Evolutionary conservation across 2,888 invertebrate species (phyloP).

Genomic region (Ernsta delagoae): DNA sequence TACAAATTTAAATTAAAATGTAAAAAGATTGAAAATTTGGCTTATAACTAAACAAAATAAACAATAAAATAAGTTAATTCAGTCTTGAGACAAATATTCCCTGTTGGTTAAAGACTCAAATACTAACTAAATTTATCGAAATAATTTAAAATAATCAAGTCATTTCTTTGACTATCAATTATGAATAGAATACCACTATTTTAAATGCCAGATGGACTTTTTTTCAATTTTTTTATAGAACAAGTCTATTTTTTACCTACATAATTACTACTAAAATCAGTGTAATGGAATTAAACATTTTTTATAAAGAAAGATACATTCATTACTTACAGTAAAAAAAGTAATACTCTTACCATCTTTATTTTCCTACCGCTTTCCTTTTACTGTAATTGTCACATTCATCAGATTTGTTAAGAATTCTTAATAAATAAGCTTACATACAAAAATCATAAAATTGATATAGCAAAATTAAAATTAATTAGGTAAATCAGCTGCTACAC

Average conservation of each 20-base stretch:
- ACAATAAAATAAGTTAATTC: conserved; percentile 19
- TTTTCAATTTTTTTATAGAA: too few relatives aligned
- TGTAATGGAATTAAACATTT: too few relatives aligned
- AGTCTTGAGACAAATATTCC: conserved; percentile 29
- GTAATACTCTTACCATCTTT: not conserved
- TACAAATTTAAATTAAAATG: not conserved
- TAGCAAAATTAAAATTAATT: conserved; percentile 15
- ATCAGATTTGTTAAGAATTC: not conserved
- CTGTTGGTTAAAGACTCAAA: conserved; percentile 3
- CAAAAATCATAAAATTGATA: conserved; percentile 15
- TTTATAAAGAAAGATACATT: too few relatives aligned
- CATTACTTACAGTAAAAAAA: too few relatives aligned
- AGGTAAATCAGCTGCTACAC: conserved; percentile 1
- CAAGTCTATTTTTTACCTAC: too few relatives aligned
- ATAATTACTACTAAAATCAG: too few relatives aligned
- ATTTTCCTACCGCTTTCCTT: too few relatives aligned
- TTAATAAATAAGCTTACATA: conserved; percentile 1
- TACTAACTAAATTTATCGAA: too few relatives aligned
- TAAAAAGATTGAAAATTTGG: not conserved
- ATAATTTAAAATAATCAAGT: not conserved
- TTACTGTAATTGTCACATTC: not conserved
- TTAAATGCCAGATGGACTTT: not conserved
- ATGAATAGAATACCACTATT: not conserved
- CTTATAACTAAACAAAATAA: not conserved
- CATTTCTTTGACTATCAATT: not conserved